Evolutionary conservation across 92 coral and sea anemone species (phyloP).

Genomic region (Blastomussa wellsi): DNA sequence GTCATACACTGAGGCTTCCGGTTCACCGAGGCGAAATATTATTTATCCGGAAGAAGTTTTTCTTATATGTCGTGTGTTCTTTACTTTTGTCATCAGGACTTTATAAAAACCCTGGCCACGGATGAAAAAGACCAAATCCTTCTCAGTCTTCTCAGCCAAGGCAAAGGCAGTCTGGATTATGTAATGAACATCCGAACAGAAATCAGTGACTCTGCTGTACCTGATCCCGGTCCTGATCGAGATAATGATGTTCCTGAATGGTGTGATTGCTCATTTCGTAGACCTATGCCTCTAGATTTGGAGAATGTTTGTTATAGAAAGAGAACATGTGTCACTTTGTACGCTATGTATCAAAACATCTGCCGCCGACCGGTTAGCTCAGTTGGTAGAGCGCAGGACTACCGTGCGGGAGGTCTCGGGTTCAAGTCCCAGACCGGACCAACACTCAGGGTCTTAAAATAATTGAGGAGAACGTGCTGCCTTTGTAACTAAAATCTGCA

Average conservation of each 20-base stretch:
- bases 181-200: constrained; percentile 30
- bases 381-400: too few relatives aligned
- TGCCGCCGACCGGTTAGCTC: too few relatives aligned
- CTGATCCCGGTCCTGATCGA: constrained; percentile 8
- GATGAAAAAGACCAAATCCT: constrained; percentile 33
- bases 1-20: too few relatives aligned
- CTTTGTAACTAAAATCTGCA: too few relatives aligned
- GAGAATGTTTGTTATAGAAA: constrained; percentile 50
- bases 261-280: constrained; percentile 45
- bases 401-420: too few relatives aligned
- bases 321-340: constrained; percentile 44
- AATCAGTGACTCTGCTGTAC: constrained; percentile 16
- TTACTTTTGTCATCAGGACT: constrained; percentile 2
- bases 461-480: too few relatives aligned
- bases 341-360: constrained; percentile 38
- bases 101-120: constrained; percentile 14
- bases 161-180: constrained; percentile 49
- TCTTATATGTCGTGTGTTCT: too few relatives aligned
- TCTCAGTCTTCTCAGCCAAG: constrained; percentile 41
- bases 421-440: too few relatives aligned
- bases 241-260: constrained; percentile 27
- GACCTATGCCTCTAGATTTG: constrained; percentile 36
- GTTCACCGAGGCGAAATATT: too few relatives aligned
- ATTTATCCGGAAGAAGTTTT: too few relatives aligned
- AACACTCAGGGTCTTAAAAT: too few relatives aligned